These are phyloP conservation scores for Paradoxurus hermaphroditus DNA, from an alignment of 2,113 vertebrate genomes.

Conservation along the genomic window DNA sequence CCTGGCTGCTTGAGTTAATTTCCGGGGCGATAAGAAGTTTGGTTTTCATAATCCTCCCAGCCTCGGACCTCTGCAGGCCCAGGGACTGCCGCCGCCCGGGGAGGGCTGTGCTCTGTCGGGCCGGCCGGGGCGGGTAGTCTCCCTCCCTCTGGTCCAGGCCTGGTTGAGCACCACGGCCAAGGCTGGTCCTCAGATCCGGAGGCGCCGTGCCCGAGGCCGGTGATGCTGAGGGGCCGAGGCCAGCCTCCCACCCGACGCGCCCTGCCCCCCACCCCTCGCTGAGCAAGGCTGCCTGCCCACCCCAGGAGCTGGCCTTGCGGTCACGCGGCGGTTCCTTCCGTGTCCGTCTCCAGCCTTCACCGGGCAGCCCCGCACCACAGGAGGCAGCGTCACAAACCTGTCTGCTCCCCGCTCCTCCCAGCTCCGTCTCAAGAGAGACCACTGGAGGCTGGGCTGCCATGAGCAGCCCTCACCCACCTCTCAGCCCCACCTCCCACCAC, in stretches of 20 bases:
- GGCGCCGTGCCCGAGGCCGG: background rate
- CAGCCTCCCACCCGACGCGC: too few species aligned
- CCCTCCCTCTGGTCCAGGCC: too few species aligned
- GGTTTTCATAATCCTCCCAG: background rate
- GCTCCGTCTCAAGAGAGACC: background rate
- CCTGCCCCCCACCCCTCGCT: too few species aligned
- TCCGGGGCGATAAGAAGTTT: background rate
- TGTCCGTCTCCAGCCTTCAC: too few species aligned
- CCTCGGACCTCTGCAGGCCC: too few species aligned
- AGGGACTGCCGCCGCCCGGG: fast-evolving
- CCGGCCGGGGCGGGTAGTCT: too few species aligned
- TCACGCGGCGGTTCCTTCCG: fast-evolving
- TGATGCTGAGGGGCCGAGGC: background rate
- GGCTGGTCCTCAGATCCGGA: background rate
- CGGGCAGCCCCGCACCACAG: background rate
- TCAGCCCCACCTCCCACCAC: fast-evolving
- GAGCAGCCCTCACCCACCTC: background rate
- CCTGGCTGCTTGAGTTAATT: background rate
- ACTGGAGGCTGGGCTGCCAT: fast-evolving
- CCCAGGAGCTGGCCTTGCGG: background rate
- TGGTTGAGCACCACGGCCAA: background rate
- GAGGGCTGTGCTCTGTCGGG: background rate
- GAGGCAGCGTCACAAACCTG: background rate
- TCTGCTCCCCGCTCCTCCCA: background rate
- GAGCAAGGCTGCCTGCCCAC: background rate